Conservation (phyloP, 2,888 invertebrate genomes). For the Dexiosoma caninum region DNA sequence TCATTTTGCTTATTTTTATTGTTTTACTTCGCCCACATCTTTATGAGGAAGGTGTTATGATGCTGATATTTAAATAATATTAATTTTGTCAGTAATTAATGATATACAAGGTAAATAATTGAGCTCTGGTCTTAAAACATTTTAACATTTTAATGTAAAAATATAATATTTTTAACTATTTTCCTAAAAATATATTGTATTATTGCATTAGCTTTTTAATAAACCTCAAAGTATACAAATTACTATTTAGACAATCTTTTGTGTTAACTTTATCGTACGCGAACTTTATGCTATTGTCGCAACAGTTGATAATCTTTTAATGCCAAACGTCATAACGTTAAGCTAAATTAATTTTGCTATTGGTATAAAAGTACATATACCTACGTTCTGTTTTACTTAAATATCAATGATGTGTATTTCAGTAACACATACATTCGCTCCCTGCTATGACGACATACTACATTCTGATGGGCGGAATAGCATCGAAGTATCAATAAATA, state of each 20-base stretch:
- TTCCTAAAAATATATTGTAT: neutral
- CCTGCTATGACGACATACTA: too few relatives aligned
- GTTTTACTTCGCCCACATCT: too few relatives aligned
- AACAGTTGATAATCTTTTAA: conserved; percentile 25
- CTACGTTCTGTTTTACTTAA: conserved; percentile 5
- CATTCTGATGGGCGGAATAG: too few relatives aligned
- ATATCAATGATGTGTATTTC: neutral
- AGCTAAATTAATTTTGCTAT: conserved; percentile 15
- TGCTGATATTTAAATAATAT: too few relatives aligned
- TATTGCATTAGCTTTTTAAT: neutral
- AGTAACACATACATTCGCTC: neutral
- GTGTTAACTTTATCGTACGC: neutral
- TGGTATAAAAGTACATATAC: neutral
- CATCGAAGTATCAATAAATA: too few relatives aligned
- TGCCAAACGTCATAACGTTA: conserved; percentile 17
- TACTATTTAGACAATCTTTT: neutral
- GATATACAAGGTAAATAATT: too few relatives aligned
- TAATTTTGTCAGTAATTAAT: too few relatives aligned
- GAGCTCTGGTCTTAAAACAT: too few relatives aligned
- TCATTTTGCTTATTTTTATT: too few relatives aligned
- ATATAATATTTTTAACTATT: too few relatives aligned
- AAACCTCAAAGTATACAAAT: neutral
- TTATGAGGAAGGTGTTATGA: too few relatives aligned
- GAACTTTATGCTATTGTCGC: neutral
- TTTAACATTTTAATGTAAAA: too few relatives aligned